These are phyloP conservation scores for Halocaridina rubra DNA, from an alignment of 2,888 invertebrate species.

Conservation along the genomic window DNA sequence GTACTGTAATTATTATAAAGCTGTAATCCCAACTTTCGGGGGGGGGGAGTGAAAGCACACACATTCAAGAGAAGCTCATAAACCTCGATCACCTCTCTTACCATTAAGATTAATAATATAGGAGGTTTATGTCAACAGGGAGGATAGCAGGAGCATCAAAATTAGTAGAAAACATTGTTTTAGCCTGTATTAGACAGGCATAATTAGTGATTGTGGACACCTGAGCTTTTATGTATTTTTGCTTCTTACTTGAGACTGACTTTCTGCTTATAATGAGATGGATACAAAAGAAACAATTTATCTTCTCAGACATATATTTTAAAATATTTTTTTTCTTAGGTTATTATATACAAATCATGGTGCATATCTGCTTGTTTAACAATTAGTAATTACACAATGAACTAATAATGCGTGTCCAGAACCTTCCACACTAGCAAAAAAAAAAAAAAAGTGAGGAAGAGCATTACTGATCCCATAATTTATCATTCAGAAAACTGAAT, in stretches of 20 bases:
- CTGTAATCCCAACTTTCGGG: too few relatives aligned
- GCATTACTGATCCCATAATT: too few relatives aligned
- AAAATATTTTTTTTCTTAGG: conserved; percentile 36
- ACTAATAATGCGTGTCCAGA: too few relatives aligned
- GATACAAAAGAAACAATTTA: not conserved
- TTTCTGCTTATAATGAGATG: not conserved
- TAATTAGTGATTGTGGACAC: not conserved
- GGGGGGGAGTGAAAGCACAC: too few relatives aligned
- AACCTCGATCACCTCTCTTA: too few relatives aligned
- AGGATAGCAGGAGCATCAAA: not conserved
- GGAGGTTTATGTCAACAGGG: not conserved
- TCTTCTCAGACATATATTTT: conserved; percentile 43
- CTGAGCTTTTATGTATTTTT: not conserved
- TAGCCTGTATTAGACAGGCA: not conserved
- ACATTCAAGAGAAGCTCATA: too few relatives aligned
- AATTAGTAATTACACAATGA: not conserved
- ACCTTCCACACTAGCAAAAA: too few relatives aligned
- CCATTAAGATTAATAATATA: too few relatives aligned
- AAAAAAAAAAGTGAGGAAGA: too few relatives aligned
- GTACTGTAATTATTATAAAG: too few relatives aligned
- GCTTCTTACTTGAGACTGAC: not conserved
- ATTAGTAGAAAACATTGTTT: not conserved
- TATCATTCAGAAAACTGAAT: too few relatives aligned
- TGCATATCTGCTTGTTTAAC: conserved; percentile 6
- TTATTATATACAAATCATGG: conserved; percentile 35